These are phyloP conservation scores for Busseola fusca DNA, from an alignment of 2,888 invertebrate species.

Conservation along the genomic window DNA sequence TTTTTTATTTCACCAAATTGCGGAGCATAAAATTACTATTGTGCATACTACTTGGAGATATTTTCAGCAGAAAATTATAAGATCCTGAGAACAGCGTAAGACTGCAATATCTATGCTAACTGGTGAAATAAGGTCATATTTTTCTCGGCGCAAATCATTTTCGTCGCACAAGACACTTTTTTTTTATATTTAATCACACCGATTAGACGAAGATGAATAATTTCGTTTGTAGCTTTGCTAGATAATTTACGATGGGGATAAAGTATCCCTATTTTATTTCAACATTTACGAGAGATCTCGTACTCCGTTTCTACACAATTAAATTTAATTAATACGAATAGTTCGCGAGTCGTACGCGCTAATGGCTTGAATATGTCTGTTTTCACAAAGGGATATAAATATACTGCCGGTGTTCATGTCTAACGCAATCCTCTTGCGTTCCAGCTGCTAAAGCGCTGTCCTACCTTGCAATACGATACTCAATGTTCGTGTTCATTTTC, in stretches of 20 bases:
- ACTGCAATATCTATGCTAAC: slow-evolving; percentile 40
- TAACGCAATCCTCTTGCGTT: slow-evolving; percentile 54
- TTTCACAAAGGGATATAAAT: slow-evolving; percentile 80
- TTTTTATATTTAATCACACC: slow-evolving; percentile 49
- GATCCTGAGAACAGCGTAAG: neutral
- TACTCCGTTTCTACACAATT: slow-evolving; percentile 84
- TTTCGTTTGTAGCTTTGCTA: slow-evolving; percentile 24
- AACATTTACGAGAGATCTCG: slow-evolving; percentile 69
- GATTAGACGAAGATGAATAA: slow-evolving; percentile 59
- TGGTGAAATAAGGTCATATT: slow-evolving; percentile 43
- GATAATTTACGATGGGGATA: slow-evolving; percentile 62
- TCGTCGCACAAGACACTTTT: slow-evolving; percentile 16
- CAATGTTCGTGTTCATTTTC: slow-evolving; percentile 43
- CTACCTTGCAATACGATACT: slow-evolving; percentile 50
- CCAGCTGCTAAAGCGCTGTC: slow-evolving; percentile 57
- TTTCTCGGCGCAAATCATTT: slow-evolving; percentile 43
- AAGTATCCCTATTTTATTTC: slow-evolving; percentile 57
- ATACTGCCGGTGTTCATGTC: slow-evolving; percentile 61
- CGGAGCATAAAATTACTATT: slow-evolving; percentile 13
- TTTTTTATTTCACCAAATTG: slow-evolving; percentile 10
- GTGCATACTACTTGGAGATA: slow-evolving; percentile 16
- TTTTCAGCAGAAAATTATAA: slow-evolving; percentile 30
- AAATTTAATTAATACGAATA: slow-evolving; percentile 88
- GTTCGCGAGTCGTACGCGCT: slow-evolving; percentile 83
- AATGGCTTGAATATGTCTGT: slow-evolving; percentile 83